Evolutionary conservation across 2,888 invertebrate genomes (phyloP).

Genomic region (Andrena trimmerana): DNA sequence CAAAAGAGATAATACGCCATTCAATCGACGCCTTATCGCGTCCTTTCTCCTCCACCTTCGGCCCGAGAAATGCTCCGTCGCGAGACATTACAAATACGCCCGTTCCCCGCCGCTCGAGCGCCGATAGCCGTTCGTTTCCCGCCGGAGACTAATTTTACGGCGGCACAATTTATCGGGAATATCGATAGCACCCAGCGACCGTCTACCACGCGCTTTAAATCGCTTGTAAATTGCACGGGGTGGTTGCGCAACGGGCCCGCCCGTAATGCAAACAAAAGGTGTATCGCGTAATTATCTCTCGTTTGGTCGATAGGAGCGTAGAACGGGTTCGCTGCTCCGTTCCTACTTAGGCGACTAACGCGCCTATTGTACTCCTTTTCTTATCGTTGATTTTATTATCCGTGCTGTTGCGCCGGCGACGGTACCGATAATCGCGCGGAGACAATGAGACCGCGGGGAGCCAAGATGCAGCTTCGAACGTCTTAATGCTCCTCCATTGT

Average conservation of each 20-base stretch:
- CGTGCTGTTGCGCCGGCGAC: slow-evolving; percentile 44
- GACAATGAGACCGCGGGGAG: slow-evolving; percentile 63
- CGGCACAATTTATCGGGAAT: slow-evolving; percentile 41
- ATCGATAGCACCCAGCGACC: slow-evolving; percentile 31
- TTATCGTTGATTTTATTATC: slow-evolving; percentile 53
- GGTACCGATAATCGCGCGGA: slow-evolving; percentile 54
- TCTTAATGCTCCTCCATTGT: slow-evolving; percentile 65
- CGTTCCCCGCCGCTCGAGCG: neutral
- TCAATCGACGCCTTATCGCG: slow-evolving; percentile 41
- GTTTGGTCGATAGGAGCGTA: slow-evolving; percentile 21
- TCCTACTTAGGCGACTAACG: neutral
- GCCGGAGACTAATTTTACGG: slow-evolving; percentile 28
- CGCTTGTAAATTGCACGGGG: slow-evolving; percentile 8
- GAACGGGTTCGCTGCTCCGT: slow-evolving; percentile 16
- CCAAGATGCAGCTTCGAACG: slow-evolving; percentile 41
- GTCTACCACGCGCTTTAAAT: slow-evolving; percentile 39
- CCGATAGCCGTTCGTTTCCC: neutral
- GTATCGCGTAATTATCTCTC: slow-evolving; percentile 51
- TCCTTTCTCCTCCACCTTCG: slow-evolving; percentile 12
- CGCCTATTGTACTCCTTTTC: slow-evolving; percentile 30
- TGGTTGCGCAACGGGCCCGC: slow-evolving; percentile 21
- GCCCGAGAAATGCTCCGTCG: slow-evolving; percentile 1
- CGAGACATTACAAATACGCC: slow-evolving; percentile 11
- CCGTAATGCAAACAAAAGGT: slow-evolving; percentile 40
- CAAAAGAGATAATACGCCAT: slow-evolving; percentile 44